Conservation (phyloP, 1,140 invertebrate genomes). For the Aphaenogaster rudis region DNA sequence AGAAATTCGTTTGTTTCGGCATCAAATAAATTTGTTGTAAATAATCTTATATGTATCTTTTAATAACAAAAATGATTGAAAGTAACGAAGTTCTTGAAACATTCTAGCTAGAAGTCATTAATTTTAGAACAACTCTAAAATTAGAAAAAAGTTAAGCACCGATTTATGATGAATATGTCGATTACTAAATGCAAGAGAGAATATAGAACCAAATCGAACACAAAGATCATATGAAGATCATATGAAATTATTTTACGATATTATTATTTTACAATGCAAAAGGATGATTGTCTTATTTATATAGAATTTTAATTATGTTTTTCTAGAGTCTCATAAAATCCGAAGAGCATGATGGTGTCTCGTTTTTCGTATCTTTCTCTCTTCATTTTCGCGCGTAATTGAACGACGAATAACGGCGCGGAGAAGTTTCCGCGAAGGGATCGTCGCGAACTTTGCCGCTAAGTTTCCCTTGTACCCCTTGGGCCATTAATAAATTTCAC, state of each 20-base stretch:
- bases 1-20: neutral
- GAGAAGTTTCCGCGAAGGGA: slow-evolving; percentile 65
- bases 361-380: slow-evolving; percentile 48
- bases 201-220: neutral
- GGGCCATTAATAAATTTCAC: slow-evolving; percentile 70
- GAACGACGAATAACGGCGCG: slow-evolving; percentile 51
- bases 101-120: neutral
- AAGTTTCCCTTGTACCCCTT: slow-evolving; percentile 41
- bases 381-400: slow-evolving; percentile 21
- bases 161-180: neutral
- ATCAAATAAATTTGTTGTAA: neutral
- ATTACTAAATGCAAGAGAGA: neutral
- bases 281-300: slow-evolving; percentile 30
- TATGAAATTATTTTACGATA: neutral
- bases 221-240: neutral
- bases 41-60: neutral
- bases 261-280: slow-evolving; percentile 14
- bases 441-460: slow-evolving; percentile 67
- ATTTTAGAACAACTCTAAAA: neutral
- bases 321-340: slow-evolving; percentile 19
- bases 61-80: neutral
- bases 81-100: neutral
- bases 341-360: slow-evolving; percentile 24
- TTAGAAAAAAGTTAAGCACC: neutral
- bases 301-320: slow-evolving; percentile 25